Percentiles rank a stretch among this genome's conserved stretches.
These are phyloP conservation scores for Drosophila demipolita DNA, from an alignment of 2,888 invertebrate genomes.

Conservation along the genomic window DNA sequence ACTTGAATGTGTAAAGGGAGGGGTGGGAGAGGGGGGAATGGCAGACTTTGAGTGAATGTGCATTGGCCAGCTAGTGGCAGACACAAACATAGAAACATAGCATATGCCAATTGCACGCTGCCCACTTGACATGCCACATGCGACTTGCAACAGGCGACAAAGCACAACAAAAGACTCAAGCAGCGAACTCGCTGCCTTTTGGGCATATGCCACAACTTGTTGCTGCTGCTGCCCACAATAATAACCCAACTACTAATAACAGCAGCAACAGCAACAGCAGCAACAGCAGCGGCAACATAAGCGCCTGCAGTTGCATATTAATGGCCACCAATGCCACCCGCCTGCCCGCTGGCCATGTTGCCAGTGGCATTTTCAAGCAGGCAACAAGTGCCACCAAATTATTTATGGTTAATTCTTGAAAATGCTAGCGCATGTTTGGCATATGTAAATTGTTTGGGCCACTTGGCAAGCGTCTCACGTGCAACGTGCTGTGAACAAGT, in stretches of 20 bases:
- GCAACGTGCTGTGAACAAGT: slow-evolving; percentile 43
- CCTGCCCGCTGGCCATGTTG: neutral
- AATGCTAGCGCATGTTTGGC: slow-evolving; percentile 61
- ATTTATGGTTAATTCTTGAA: slow-evolving; percentile 65
- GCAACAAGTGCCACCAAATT: slow-evolving; percentile 39
- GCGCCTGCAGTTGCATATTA: slow-evolving; percentile 57
- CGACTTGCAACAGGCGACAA: slow-evolving; percentile 16
- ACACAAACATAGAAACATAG: neutral
- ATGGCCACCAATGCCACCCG: slow-evolving; percentile 10
- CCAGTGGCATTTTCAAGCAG: slow-evolving; percentile 31
- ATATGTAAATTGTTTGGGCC: slow-evolving; percentile 51
- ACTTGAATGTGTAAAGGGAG: neutral
- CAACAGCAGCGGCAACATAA: slow-evolving; percentile 17
- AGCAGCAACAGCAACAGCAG: slow-evolving; percentile 10
- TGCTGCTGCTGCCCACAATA: slow-evolving; percentile 15
- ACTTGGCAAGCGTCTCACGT: slow-evolving; percentile 58
- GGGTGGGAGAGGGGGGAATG: neutral
- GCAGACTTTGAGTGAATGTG: slow-evolving; percentile 37
- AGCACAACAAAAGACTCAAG: slow-evolving; percentile 61
- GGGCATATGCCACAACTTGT: slow-evolving; percentile 49
- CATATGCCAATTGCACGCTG: neutral
- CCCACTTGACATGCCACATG: slow-evolving; percentile 36
- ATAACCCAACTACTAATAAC: too few relatives aligned
- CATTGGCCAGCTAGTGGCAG: slow-evolving; percentile 33
- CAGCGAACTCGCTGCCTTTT: slow-evolving; percentile 49